These are phyloP conservation scores for Zaprionus tsacasi DNA, from an alignment of 1,140 invertebrate species.

Conservation along the genomic window DNA sequence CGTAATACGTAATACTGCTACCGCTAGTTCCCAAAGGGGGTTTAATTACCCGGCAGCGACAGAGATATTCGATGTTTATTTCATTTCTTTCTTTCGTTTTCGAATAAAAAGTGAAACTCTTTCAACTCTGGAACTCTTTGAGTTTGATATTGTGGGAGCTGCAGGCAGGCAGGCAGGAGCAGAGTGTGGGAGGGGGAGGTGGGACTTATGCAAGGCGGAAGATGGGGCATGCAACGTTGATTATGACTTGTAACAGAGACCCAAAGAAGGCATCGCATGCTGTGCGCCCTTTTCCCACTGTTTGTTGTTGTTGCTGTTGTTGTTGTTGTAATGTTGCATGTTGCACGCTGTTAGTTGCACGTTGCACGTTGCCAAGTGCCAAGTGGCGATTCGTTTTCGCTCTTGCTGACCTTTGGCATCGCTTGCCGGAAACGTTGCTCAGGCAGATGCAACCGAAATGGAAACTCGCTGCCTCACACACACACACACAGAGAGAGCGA, in stretches of 20 bases:
- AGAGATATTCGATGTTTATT: conserved; percentile 30
- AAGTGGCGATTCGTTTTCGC: conserved; percentile 50
- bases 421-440: conserved; percentile 68
- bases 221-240: conserved; percentile 69
- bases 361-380: conserved; percentile 30
- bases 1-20: conserved; percentile 32
- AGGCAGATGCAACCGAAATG: conserved; percentile 33
- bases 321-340: conserved; percentile 38
- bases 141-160: neutral
- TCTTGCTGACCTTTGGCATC: conserved; percentile 70
- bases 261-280: conserved; percentile 66
- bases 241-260: conserved; percentile 75
- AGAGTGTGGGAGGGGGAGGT: neutral
- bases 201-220: conserved; percentile 76
- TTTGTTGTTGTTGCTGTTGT: neutral
- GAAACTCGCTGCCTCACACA: neutral
- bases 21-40: conserved; percentile 57
- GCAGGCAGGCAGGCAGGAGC: neutral
- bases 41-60: conserved; percentile 71
- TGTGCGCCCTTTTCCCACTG: conserved; percentile 64
- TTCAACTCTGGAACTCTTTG: neutral
- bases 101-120: conserved; percentile 71
- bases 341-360: conserved; percentile 8
- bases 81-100: conserved; percentile 1
- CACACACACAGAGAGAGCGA: neutral